Percentiles rank a stretch among this genome's conserved stretches.
These are phyloP conservation scores for Oostethus manadensis DNA, from an alignment of 2,113 vertebrate species.

Conservation along the genomic window DNA sequence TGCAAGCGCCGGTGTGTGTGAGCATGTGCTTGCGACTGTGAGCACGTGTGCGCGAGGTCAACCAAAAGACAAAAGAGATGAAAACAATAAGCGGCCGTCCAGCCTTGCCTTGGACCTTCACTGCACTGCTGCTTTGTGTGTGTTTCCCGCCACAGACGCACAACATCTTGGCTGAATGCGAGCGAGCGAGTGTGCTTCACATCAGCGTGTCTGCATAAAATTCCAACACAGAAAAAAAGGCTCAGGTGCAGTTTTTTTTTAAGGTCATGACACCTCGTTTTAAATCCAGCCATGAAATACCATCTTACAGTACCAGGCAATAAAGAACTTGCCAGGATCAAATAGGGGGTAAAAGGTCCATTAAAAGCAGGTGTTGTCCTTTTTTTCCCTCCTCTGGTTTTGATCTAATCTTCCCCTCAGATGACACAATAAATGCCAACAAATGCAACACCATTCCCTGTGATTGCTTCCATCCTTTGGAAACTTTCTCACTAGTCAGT, in stretches of 20 bases:
- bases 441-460: slow-evolving; percentile 47
- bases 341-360: slow-evolving; percentile 40
- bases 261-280: slow-evolving; percentile 14
- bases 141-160: slow-evolving; percentile 35
- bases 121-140: slow-evolving; percentile 24
- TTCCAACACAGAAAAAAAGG: slow-evolving; percentile 18
- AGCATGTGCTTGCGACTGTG: slow-evolving; percentile 25
- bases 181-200: slow-evolving; percentile 27
- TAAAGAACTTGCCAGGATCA: slow-evolving; percentile 26
- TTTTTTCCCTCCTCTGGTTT: slow-evolving; percentile 49
- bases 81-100: slow-evolving; percentile 49
- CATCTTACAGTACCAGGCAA: slow-evolving; percentile 9
- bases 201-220: slow-evolving; percentile 10
- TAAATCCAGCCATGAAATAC: slow-evolving; percentile 13
- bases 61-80: slow-evolving; percentile 55
- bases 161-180: slow-evolving; percentile 29
- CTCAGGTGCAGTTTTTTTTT: slow-evolving; percentile 1
- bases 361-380: slow-evolving; percentile 45
- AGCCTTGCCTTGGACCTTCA: slow-evolving; percentile 46
- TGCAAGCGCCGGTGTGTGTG: slow-evolving; percentile 1
- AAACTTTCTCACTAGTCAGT: slow-evolving; percentile 25
- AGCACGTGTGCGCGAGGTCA: slow-evolving; percentile 44
- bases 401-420: slow-evolving; percentile 38
- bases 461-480: slow-evolving; percentile 51
- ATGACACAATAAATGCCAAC: slow-evolving; percentile 49